Evolutionary conservation across 2,113 vertebrate species (phyloP).

Genomic region (Ictidomys tridecemlineatus): DNA sequence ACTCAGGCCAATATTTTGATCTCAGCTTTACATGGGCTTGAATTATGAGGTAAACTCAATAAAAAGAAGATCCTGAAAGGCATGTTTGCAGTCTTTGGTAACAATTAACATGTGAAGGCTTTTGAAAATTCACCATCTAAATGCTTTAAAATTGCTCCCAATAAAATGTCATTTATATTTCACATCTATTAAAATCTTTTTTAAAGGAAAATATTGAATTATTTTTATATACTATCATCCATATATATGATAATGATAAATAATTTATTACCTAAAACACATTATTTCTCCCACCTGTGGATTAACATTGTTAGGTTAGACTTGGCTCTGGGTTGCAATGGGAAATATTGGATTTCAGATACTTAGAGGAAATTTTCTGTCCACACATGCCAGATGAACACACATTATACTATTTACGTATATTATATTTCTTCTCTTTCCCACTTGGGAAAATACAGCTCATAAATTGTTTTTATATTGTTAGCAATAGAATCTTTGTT

Average conservation of each 20-base stretch:
- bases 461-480: slow-evolving; percentile 36
- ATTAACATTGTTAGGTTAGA: slow-evolving; percentile 40
- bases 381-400: slow-evolving; percentile 5
- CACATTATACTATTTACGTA: slow-evolving; percentile 9
- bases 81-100: neutral
- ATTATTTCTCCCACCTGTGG: neutral
- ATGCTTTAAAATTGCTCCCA: slow-evolving; percentile 16
- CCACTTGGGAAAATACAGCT: slow-evolving; percentile 23
- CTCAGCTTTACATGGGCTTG: neutral
- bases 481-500: slow-evolving; percentile 49
- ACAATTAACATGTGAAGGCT: neutral
- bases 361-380: slow-evolving; percentile 43
- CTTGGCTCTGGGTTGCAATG: slow-evolving; percentile 30
- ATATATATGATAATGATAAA: slow-evolving; percentile 56
- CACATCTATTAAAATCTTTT: slow-evolving; percentile 50
- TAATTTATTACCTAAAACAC: slow-evolving; percentile 67
- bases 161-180: slow-evolving; percentile 55
- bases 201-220: slow-evolving; percentile 46
- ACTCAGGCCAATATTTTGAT: neutral
- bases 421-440: slow-evolving; percentile 52
- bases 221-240: slow-evolving; percentile 62
- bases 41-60: slow-evolving; percentile 5
- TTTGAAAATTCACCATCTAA: slow-evolving; percentile 25
- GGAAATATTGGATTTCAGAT: slow-evolving; percentile 63
- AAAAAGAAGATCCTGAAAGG: slow-evolving; percentile 22